A percentile compares a stretch with the other conserved stretches of the same genome.
Conservation (phyloP, 2,113 vertebrate species). For the Dicerorhinus sumatrensis region DNA sequence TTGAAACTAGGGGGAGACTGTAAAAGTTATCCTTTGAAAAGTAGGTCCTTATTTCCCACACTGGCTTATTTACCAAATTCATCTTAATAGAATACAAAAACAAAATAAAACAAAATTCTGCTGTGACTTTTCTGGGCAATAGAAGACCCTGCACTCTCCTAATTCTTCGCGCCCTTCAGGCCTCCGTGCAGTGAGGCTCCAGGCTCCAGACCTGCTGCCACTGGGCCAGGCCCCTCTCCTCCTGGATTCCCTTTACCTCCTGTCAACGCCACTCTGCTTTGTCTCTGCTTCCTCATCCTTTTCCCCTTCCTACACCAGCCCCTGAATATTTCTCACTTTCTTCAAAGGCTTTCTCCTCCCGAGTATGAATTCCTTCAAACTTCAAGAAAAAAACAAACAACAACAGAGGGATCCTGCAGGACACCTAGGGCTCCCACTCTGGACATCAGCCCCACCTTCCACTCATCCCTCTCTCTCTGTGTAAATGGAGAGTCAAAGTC, state of each 20-base stretch:
- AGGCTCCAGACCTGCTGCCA: background rate
- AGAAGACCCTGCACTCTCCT: background rate
- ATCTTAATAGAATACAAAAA: background rate
- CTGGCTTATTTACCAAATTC: background rate
- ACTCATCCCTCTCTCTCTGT: background rate
- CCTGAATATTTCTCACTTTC: background rate
- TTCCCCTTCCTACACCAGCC: background rate
- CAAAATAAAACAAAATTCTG: background rate
- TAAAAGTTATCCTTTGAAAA: background rate
- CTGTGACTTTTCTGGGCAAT: background rate
- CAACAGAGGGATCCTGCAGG: background rate
- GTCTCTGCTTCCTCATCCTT: background rate
- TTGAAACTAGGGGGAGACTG: background rate
- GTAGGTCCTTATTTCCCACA: background rate
- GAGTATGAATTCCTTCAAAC: background rate
- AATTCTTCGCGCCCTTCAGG: background rate
- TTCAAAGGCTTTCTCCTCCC: background rate
- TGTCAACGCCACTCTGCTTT: rapidly evolving
- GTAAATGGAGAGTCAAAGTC: background rate
- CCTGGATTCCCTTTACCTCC: too few species aligned
- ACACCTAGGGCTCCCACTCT: background rate
- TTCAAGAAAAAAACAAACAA: background rate
- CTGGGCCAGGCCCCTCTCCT: background rate
- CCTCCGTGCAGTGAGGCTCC: background rate
- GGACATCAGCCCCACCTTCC: background rate